Conservation (phyloP, 1,140 invertebrate genomes). For the Brachionus asplanchnoidis region DNA sequence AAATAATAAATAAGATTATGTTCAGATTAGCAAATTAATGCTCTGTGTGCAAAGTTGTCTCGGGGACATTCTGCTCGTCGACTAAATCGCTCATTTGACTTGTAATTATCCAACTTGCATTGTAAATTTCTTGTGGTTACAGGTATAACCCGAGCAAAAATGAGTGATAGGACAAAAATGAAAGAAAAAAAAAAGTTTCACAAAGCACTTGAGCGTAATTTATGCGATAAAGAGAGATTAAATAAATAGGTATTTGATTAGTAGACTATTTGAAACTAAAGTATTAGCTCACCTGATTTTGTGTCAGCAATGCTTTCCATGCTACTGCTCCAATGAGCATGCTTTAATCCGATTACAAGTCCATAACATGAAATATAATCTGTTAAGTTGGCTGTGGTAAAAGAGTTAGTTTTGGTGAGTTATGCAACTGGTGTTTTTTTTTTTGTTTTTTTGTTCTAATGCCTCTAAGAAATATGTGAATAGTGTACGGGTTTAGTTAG, state of each 20-base stretch:
- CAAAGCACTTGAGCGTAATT: slow-evolving; percentile 32
- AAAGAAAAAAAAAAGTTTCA: background rate
- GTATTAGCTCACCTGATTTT: slow-evolving; percentile 33
- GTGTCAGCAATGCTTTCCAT: slow-evolving; percentile 9
- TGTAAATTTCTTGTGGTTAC: slow-evolving; percentile 20
- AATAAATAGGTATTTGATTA: slow-evolving; percentile 25
- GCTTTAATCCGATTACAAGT: background rate
- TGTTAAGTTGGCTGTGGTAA: background rate
- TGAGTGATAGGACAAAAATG: background rate
- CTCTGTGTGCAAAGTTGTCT: background rate
- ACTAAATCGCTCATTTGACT: slow-evolving; percentile 10
- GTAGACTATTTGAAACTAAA: background rate
- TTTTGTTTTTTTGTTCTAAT: background rate
- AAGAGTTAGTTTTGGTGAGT: background rate
- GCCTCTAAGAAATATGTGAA: background rate
- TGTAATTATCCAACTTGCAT: background rate
- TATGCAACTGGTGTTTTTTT: background rate
- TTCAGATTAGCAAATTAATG: slow-evolving; percentile 17
- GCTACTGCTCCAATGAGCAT: background rate
- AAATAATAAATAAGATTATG: slow-evolving; percentile 35
- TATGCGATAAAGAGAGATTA: slow-evolving; percentile 25
- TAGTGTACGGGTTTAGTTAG: background rate
- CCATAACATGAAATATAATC: slow-evolving; percentile 25
- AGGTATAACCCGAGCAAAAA: background rate
- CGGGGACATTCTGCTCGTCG: background rate